Evolutionary conservation across 2,113 vertebrate species (phyloP), one percentile per base, ranked within the genome.

Genomic region (Penelope pileata): DNA sequence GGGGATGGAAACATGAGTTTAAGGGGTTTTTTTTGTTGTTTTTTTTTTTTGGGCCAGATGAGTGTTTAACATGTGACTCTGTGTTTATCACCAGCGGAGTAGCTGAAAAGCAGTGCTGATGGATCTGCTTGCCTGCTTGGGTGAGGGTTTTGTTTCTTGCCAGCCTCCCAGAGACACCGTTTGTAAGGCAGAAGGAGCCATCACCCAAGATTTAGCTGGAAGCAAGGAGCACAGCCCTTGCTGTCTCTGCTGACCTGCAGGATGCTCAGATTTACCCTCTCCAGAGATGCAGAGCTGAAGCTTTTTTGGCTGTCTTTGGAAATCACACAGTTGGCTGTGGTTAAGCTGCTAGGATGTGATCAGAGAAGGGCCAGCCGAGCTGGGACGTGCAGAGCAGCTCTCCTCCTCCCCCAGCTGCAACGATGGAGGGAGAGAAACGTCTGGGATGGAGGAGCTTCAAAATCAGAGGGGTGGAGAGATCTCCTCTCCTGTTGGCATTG

Each of bases 241-340:
- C 51, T 92, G 45, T 14, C 50, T 42, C 29, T 79, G 53, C 40
- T 60, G 40, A 64, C 18, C 38, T 75, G 56, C 16, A 69, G 60
- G 47, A 70, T 2, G 5, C 40, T 94, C 54, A 12, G 8, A 0
- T 66, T 74, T 58, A 38, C 5, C 7, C 29, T 36, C 42, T 67
- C 27, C 48, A 63, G 38, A 67, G 29, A 73, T 0, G 0, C 24
- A 43, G 30, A 91, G 12, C 47, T 78, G 16, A 86, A 68, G 24
- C 1, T 48, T 82, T 66, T 84, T 69, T 63, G 53, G 4, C 68
- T 68, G 62, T 17, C 23, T 81, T 34, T 67, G 73, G 91, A 63
- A 48, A 47, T 36, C 17, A 3, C 0, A 0, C 16, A 54, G 62
- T 18, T 85, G 45, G 43, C n/a, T 19, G 5, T 16, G 27, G 30